Conservation (phyloP, 2,888 invertebrate genomes). For the Euspilapteryx auroguttella region DNA sequence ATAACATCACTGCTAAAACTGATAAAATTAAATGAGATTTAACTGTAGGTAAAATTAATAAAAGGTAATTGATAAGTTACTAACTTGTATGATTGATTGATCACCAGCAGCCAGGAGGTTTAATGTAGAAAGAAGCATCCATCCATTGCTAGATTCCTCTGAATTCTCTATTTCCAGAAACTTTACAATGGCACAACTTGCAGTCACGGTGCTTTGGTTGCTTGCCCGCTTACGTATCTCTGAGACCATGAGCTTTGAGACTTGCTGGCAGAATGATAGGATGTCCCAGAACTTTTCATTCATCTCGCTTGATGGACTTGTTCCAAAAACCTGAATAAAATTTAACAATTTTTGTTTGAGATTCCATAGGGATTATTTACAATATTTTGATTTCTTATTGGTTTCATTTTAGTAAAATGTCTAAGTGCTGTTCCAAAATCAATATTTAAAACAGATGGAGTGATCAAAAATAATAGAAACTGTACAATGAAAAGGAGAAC, state of each 20-base stretch:
- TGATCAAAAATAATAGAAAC: too few relatives aligned
- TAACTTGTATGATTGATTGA: slow-evolving; percentile 82
- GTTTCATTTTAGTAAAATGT: too few relatives aligned
- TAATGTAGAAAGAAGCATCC: slow-evolving; percentile 91
- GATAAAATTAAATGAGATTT: too few relatives aligned
- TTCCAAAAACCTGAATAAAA: slow-evolving; percentile 79
- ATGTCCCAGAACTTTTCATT: slow-evolving; percentile 97
- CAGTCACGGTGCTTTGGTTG: slow-evolving; percentile 94
- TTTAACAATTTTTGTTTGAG: not conserved
- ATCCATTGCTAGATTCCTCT: slow-evolving; percentile 93
- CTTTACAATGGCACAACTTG: slow-evolving; percentile 95
- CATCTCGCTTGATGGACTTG: slow-evolving; percentile 93
- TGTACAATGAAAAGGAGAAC: too few relatives aligned
- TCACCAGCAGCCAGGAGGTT: slow-evolving; percentile 92
- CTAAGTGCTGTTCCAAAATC: too few relatives aligned
- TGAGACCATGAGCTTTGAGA: slow-evolving; percentile 93
- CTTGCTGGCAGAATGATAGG: slow-evolving; percentile 90
- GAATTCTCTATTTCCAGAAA: slow-evolving; percentile 95
- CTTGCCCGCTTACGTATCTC: slow-evolving; percentile 94
- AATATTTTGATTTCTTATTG: too few relatives aligned
- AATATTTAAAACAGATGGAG: too few relatives aligned
- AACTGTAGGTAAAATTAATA: too few relatives aligned
- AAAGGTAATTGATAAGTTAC: too few relatives aligned
- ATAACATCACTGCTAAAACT: too few relatives aligned
- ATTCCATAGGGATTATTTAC: not conserved